phyloP scores from a whole-genome alignment of 64 coral and sea anemone genomes.

The Platygyra sinensis region DNA sequence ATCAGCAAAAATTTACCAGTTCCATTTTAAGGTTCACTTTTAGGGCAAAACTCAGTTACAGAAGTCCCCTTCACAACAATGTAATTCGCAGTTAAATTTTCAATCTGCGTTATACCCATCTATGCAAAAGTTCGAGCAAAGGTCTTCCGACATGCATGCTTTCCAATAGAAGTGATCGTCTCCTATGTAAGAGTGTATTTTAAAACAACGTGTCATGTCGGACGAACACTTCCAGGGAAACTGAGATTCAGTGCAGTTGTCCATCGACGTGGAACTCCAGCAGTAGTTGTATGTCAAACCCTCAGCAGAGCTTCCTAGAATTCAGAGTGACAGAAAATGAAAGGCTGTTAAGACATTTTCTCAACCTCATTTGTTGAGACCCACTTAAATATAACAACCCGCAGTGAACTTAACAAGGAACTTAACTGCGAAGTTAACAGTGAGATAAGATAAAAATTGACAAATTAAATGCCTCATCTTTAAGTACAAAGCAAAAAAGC shows the following conservation, averaged over 20 bases:
- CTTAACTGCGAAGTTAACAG: neutral
- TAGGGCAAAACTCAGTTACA: neutral
- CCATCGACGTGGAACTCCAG: neutral
- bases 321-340: no score
- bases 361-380: no score
- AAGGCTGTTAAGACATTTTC: no score
- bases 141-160: neutral
- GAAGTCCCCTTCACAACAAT: neutral
- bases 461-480: neutral
- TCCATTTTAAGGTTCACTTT: no score
- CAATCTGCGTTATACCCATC: neutral
- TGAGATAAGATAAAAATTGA: neutral
- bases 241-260: neutral
- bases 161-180: neutral
- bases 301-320: neutral
- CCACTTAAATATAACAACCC: no score
- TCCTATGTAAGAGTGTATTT: neutral
- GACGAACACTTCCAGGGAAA: neutral
- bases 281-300: neutral
- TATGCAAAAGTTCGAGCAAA: neutral
- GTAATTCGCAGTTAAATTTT: neutral
- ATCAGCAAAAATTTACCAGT: no score
- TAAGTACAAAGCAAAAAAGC: no score
- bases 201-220: neutral
- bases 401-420: no score